These are phyloP conservation scores for Melanotaenia duboulayi DNA, from an alignment of 2,113 vertebrate genomes.

Conservation along the genomic window DNA sequence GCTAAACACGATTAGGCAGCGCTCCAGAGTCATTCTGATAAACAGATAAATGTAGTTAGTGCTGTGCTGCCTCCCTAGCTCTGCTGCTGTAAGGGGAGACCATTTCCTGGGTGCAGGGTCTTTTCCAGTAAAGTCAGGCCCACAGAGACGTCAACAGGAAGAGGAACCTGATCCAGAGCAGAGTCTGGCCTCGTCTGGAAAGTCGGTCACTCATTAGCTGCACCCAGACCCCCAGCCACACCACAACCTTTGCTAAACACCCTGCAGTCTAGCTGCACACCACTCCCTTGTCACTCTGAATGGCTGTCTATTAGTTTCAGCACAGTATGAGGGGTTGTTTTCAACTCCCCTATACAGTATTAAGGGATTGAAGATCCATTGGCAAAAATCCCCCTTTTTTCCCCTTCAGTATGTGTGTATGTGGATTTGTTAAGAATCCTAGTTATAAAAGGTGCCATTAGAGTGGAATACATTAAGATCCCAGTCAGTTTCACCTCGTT, in stretches of 20 bases:
- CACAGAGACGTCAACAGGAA: slow-evolving; percentile 85
- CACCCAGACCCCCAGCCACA: slow-evolving; percentile 65
- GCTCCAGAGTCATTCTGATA: slow-evolving; percentile 85
- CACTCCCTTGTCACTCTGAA: slow-evolving; percentile 33
- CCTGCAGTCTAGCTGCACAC: slow-evolving; percentile 55
- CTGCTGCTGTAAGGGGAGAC: slow-evolving; percentile 82
- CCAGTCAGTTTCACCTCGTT: slow-evolving; percentile 41
- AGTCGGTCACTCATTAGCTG: slow-evolving; percentile 79
- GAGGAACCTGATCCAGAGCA: slow-evolving; percentile 85
- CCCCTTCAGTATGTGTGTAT: neutral
- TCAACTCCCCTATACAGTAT: slow-evolving; percentile 44
- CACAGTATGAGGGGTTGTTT: slow-evolving; percentile 47
- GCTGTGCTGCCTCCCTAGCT: slow-evolving; percentile 68
- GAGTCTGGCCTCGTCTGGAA: slow-evolving; percentile 74
- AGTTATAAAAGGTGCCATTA: slow-evolving; percentile 1
- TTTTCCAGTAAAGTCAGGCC: slow-evolving; percentile 84
- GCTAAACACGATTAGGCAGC: slow-evolving; percentile 83
- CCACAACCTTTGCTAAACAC: slow-evolving; percentile 58
- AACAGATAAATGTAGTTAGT: slow-evolving; percentile 87
- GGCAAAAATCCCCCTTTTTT: slow-evolving; percentile 38
- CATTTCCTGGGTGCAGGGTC: slow-evolving; percentile 85
- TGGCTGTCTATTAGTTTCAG: slow-evolving; percentile 41
- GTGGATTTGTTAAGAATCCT: slow-evolving; percentile 35
- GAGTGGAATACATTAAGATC: slow-evolving; percentile 46
- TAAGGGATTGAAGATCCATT: slow-evolving; percentile 47